Evolutionary conservation across 2,888 invertebrate species (phyloP), one percentile per base, ranked within the genome.

Genomic region (Unio pictorum): DNA sequence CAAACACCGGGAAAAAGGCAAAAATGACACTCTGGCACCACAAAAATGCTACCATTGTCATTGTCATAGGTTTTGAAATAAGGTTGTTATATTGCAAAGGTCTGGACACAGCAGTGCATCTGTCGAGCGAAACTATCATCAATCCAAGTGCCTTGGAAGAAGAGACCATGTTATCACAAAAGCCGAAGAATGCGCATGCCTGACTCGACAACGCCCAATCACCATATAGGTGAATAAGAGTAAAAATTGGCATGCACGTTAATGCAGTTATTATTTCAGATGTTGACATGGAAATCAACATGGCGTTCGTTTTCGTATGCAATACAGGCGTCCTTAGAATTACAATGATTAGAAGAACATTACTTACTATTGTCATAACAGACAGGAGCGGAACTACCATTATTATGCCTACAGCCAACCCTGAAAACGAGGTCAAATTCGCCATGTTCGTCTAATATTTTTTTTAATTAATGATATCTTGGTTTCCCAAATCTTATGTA

Each of bases 291-390:
- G 82, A 84, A 11, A 81, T 74, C 55, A 84, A 69, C 67, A 82
- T 72, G 55, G 74, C 70, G 73, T 84, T 84, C 6, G 84, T 84
- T 34, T 77, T 74, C 7, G 84, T 84, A 66, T 82, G 82, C 11
- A 83, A 76, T 23, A 68, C 69, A 7, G 75, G 57, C 28, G 80
- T 81, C 4, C 76, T 69, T 30, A 71, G 56, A 55, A 82, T 80
- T 18, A 81, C 79, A 45, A 67, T 59, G 28, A 82, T 72, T 17
- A 82, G 66, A n/a, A 80, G 30, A 8, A 68, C 20, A 63, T 82
- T 82, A 60, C 72, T 66, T 11, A 75, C 23, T 1, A 73, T 57
- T 1, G 78, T 74, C 55, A 64, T 58, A n/a, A 76, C 26, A 4
- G 74, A 68, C 56, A 81, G 66, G 11, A 71, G 56, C 1, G 66